These are phyloP conservation scores for Hydrotaea diabolus DNA, from an alignment of 2,888 invertebrate genomes.

Conservation along the genomic window DNA sequence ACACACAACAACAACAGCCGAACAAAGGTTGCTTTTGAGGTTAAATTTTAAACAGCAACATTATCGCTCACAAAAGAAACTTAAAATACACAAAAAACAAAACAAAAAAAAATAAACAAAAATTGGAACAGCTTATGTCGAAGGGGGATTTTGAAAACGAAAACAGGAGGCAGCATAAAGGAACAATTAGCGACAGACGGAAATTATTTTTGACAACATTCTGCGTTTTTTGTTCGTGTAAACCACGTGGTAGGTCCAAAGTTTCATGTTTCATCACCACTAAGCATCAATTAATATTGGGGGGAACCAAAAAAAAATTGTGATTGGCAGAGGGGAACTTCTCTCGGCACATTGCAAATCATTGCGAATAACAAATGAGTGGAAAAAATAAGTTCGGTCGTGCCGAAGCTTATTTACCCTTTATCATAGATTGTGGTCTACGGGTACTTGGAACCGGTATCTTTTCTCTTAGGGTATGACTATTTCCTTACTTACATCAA, in stretches of 20 bases:
- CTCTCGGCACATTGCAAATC: neutral
- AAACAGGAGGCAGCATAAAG: neutral
- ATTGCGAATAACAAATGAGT: no score
- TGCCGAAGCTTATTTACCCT: no score
- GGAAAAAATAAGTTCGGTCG: no score
- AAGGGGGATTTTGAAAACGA: neutral
- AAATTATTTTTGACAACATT: neutral
- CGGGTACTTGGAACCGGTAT: no score
- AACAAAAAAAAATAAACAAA: no score
- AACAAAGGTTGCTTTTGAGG: constrained; percentile 57
- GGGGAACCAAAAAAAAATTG: no score
- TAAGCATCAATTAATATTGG: neutral
- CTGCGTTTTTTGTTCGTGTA: neutral
- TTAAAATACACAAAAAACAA: neutral
- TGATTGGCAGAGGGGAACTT: neutral
- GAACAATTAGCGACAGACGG: neutral
- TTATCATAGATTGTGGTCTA: no score
- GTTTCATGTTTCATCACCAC: constrained; percentile 21
- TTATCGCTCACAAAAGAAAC: neutral
- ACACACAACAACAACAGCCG: constrained; percentile 58
- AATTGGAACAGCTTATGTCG: no score
- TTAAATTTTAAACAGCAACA: constrained; percentile 53
- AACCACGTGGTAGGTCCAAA: constrained; percentile 50
- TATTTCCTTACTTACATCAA: no score
- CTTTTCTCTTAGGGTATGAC: no score